Percentiles rank a stretch among this genome's conserved stretches.
Conservation (phyloP, 2,888 invertebrate species). For the Rhabditoides inermis region DNA sequence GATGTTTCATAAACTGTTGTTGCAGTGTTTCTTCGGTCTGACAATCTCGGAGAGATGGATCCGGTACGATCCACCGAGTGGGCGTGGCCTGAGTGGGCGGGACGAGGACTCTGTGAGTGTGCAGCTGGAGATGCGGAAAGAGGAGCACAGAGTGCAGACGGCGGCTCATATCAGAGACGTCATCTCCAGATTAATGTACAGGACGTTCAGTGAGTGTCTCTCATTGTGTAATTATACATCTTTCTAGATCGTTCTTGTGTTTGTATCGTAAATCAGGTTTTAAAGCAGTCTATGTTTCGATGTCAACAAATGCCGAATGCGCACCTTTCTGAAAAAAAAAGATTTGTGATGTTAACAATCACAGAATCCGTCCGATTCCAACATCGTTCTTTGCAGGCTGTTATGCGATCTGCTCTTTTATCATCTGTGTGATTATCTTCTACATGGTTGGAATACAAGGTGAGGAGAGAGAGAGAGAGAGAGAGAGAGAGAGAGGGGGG, state of each 20-base stretch:
- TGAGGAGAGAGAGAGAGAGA: too few species aligned
- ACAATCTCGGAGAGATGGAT: constrained; percentile 42
- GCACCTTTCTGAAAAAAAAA: too few species aligned
- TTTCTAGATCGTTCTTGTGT: background rate
- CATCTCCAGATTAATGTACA: constrained; percentile 19
- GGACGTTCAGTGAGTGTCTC: constrained; percentile 21
- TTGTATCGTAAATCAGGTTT: background rate
- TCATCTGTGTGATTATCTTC: constrained; percentile 40
- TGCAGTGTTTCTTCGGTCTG: constrained; percentile 46
- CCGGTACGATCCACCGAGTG: constrained; percentile 2
- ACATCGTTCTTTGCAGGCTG: constrained; percentile 18
- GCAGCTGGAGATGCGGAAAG: too few species aligned
- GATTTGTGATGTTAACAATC: too few species aligned
- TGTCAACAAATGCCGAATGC: too few species aligned
- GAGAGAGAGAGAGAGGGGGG: too few species aligned
- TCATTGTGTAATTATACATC: background rate
- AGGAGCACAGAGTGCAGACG: too few species aligned
- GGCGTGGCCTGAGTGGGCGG: too few species aligned
- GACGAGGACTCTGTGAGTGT: too few species aligned
- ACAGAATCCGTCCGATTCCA: background rate
- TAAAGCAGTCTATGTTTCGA: background rate
- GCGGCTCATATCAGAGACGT: too few species aligned
- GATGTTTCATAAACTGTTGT: background rate
- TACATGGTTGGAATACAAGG: constrained; percentile 47
- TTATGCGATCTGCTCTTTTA: constrained; percentile 29